Percentiles rank a stretch among this genome's conserved stretches.
phyloP scores from a whole-genome alignment of 2,888 invertebrate genomes.

The Tachystola acroxantha region DNA sequence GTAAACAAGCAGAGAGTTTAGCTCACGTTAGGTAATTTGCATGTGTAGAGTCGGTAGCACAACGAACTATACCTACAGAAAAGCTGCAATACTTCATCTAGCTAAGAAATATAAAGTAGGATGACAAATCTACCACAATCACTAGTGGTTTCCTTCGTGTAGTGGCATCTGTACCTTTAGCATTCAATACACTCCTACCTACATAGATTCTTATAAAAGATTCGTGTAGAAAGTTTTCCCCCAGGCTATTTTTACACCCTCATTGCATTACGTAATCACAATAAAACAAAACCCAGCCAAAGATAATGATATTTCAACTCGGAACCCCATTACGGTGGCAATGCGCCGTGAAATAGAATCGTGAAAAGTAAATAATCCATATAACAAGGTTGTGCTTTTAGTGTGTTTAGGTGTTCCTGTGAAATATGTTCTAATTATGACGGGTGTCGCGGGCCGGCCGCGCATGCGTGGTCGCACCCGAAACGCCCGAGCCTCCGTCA shows the following conservation, averaged over 20 bases:
- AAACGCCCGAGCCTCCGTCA: background rate
- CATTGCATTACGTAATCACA: background rate
- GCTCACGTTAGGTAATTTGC: too few species aligned
- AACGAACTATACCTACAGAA: too few species aligned
- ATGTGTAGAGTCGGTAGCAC: too few species aligned
- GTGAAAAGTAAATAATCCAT: conserved; percentile 27
- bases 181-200: too few species aligned
- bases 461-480: conserved; percentile 2
- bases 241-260: background rate
- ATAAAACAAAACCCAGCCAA: background rate
- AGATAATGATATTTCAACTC: conserved; percentile 3
- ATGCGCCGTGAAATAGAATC: conserved; percentile 31
- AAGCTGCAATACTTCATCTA: too few species aligned
- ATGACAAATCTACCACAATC: too few species aligned
- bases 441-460: conserved; percentile 8
- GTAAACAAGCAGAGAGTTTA: background rate
- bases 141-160: too few species aligned
- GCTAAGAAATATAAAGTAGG: too few species aligned
- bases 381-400: conserved; percentile 21
- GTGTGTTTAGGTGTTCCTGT: conserved; percentile 29
- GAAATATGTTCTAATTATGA: conserved; percentile 42
- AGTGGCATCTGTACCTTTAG: too few species aligned
- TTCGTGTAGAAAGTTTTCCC: too few species aligned
- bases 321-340: conserved; percentile 20
- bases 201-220: too few species aligned